A percentile compares a stretch with the other conserved stretches of the same genome.
These are phyloP conservation scores for Eristalinus aeneus DNA, from an alignment of 2,888 invertebrate genomes.

Conservation along the genomic window DNA sequence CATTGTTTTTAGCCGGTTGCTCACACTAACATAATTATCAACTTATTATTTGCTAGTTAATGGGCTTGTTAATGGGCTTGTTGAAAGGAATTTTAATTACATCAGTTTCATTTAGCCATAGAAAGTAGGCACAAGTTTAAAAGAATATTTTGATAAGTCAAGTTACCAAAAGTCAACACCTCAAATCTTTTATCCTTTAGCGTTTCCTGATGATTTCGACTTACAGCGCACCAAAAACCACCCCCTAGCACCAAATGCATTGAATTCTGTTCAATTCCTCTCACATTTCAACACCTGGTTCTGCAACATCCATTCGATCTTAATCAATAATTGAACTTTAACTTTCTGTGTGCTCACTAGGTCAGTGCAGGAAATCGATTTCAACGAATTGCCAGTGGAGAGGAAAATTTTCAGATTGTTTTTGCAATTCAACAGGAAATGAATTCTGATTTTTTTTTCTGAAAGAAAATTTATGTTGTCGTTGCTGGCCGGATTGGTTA, in stretches of 20 bases:
- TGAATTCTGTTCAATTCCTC: slow-evolving; percentile 12
- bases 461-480: background rate
- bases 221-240: background rate
- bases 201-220: background rate
- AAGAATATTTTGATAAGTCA: background rate
- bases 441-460: background rate
- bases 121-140: background rate
- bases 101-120: no score
- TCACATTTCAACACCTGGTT: slow-evolving; percentile 2
- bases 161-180: background rate
- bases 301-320: slow-evolving; percentile 32
- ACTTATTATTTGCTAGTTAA: no score
- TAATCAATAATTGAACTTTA: slow-evolving; percentile 59
- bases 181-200: background rate
- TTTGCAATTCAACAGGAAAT: slow-evolving; percentile 15
- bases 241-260: slow-evolving; percentile 37
- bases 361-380: slow-evolving; percentile 62
- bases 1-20: no score
- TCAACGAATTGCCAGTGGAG: slow-evolving; percentile 9
- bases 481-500: background rate
- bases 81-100: no score
- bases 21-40: no score
- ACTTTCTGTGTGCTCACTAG: slow-evolving; percentile 29
- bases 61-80: no score
- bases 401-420: slow-evolving; percentile 18